These are phyloP conservation scores for Hypercompe scribonia DNA, from an alignment of 2,888 invertebrate species.

Conservation along the genomic window DNA sequence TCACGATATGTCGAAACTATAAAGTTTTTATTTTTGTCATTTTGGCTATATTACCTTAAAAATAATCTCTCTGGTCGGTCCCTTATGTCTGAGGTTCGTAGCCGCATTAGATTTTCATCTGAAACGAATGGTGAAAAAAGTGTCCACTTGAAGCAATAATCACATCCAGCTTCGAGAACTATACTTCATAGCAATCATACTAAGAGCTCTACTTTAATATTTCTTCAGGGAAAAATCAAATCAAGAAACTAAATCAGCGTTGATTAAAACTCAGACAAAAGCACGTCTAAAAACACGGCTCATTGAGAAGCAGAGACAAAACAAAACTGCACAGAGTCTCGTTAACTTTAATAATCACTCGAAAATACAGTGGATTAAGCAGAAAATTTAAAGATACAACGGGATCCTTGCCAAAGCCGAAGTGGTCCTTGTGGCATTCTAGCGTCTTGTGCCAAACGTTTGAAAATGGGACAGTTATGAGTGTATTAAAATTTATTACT, in stretches of 20 bases:
- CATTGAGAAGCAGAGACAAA: slow-evolving; percentile 36
- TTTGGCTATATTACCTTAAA: too few relatives aligned
- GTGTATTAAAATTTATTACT: slow-evolving; percentile 65
- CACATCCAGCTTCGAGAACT: background rate
- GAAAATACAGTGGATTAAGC: slow-evolving; percentile 75
- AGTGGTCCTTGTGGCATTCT: slow-evolving; percentile 67
- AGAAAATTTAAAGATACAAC: slow-evolving; percentile 83
- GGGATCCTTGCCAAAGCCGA: slow-evolving; percentile 79
- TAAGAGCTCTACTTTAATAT: background rate
- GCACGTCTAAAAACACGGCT: slow-evolving; percentile 5
- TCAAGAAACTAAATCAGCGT: background rate
- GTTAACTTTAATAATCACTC: slow-evolving; percentile 81
- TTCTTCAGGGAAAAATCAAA: background rate
- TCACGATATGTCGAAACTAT: too few relatives aligned
- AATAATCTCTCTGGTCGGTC: too few relatives aligned
- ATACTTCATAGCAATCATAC: background rate
- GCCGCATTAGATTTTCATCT: too few relatives aligned
- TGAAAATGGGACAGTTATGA: slow-evolving; percentile 55
- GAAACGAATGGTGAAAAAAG: background rate
- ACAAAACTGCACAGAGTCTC: slow-evolving; percentile 56
- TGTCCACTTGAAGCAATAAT: background rate
- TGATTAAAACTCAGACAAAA: background rate
- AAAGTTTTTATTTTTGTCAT: too few relatives aligned
- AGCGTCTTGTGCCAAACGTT: slow-evolving; percentile 55
- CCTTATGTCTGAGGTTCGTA: too few relatives aligned